phyloP scores from a whole-genome alignment of 2,113 vertebrate species.

The Myotis yumanensis region DNA sequence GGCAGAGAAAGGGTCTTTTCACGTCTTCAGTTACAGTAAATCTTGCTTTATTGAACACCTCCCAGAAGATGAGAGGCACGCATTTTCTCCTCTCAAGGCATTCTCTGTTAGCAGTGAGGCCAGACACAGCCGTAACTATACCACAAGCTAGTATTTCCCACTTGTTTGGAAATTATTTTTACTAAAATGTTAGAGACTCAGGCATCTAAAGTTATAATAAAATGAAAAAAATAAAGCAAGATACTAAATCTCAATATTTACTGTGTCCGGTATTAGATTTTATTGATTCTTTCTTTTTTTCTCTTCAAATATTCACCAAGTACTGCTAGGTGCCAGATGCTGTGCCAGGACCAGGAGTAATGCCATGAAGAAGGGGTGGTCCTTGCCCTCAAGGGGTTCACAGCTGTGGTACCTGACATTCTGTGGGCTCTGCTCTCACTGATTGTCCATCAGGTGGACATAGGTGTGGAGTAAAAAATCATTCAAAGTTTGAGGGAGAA shows the following conservation, averaged over 20 bases:
- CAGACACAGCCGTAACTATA: not conserved
- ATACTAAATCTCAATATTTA: slow-evolving; percentile 35
- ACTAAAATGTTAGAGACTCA: slow-evolving; percentile 38
- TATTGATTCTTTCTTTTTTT: slow-evolving; percentile 11
- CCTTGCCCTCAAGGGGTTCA: not conserved
- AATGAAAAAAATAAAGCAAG: not conserved
- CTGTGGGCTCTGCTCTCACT: not conserved
- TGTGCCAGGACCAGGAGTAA: not conserved
- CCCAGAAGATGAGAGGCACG: not conserved
- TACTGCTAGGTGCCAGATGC: not conserved
- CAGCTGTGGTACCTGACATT: not conserved
- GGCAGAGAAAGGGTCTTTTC: not conserved
- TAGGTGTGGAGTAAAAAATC: not conserved
- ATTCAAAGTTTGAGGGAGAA: not conserved
- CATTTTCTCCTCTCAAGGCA: not conserved
- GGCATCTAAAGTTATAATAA: not conserved
- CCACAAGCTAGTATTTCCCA: not conserved
- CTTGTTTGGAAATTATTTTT: slow-evolving; percentile 40
- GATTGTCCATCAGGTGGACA: not conserved
- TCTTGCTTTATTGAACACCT: not conserved
- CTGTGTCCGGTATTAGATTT: not conserved
- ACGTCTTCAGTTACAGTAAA: not conserved
- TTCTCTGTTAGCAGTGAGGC: not conserved
- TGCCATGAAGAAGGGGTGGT: not conserved
- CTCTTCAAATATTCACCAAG: not conserved